A percentile compares a stretch with the other conserved stretches of the same genome.
phyloP scores from a whole-genome alignment of 35 echinoderm and acorn worm genomes.

The Hemicentrotus pulcherrimus region DNA sequence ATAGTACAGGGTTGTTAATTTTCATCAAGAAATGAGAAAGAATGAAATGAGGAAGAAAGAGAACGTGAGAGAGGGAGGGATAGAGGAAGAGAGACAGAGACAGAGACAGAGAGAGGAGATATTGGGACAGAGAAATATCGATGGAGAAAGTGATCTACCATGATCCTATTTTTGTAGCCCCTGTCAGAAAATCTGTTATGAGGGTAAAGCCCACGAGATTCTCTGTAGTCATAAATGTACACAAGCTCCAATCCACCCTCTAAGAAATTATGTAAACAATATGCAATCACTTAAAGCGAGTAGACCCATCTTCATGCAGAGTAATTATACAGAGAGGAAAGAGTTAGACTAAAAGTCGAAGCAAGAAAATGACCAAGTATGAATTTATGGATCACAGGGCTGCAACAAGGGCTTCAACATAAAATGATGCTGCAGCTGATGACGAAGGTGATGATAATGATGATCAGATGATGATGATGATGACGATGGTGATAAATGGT shows the following conservation, averaged over 20 bases:
- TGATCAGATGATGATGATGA: not conserved
- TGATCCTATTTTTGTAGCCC: not conserved
- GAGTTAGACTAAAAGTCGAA: not conserved
- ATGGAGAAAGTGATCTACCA: not conserved
- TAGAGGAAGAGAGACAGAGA: not conserved
- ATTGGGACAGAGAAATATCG: not conserved
- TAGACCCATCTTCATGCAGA: not conserved
- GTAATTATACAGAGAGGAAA: not conserved
- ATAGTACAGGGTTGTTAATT: no score
- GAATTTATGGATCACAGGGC: not conserved
- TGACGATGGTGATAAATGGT: not conserved
- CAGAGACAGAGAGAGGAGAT: not conserved
- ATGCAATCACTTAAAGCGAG: slow-evolving; percentile 10
- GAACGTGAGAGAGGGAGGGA: no score
- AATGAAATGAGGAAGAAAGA: no score
- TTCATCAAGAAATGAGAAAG: no score
- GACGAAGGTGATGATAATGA: not conserved
- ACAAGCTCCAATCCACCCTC: not conserved
- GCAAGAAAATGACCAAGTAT: not conserved
- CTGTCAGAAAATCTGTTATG: not conserved
- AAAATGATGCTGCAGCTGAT: not conserved
- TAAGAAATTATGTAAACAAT: slow-evolving; percentile 20
- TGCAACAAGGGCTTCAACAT: not conserved
- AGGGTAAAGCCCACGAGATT: not conserved
- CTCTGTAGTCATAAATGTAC: not conserved